phyloP scores from a whole-genome alignment of 2,888 invertebrate genomes.

The Diarsia dahlii region DNA sequence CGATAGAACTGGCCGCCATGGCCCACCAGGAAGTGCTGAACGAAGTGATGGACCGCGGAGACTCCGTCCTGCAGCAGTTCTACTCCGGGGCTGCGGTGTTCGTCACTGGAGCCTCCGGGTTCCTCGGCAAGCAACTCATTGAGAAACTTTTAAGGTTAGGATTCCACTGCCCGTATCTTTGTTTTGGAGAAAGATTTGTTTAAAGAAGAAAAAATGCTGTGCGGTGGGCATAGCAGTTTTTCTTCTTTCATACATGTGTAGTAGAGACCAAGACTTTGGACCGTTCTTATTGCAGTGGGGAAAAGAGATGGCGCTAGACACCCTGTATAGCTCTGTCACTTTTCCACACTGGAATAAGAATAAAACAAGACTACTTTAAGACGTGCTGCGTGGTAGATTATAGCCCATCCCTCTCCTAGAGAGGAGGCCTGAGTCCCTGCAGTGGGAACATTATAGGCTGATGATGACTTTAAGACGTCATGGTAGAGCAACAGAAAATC shows the following conservation, averaged over 20 bases:
- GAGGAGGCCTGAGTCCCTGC: no score
- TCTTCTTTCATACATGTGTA: no score
- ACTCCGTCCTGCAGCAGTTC: constrained; percentile 85
- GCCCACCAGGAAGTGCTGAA: background rate
- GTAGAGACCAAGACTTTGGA: no score
- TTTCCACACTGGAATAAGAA: no score
- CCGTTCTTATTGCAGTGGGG: no score
- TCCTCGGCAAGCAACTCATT: constrained; percentile 83
- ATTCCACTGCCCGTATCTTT: background rate
- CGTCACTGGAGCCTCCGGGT: constrained; percentile 95
- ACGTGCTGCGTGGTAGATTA: no score
- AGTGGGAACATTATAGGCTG: no score
- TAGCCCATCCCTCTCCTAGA: no score
- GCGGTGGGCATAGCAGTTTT: background rate
- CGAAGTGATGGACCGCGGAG: constrained; percentile 4
- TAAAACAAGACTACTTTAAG: no score
- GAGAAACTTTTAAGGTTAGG: constrained; percentile 68
- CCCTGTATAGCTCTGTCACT: no score
- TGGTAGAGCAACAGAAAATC: background rate
- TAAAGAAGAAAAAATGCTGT: background rate
- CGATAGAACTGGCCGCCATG: background rate
- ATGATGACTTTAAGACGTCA: no score
- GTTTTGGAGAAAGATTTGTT: background rate
- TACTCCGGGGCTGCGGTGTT: constrained; percentile 91
- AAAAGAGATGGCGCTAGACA: no score